These are phyloP conservation scores for Tor tambroides DNA, from an alignment of 2,113 vertebrate species.

Conservation along the genomic window DNA sequence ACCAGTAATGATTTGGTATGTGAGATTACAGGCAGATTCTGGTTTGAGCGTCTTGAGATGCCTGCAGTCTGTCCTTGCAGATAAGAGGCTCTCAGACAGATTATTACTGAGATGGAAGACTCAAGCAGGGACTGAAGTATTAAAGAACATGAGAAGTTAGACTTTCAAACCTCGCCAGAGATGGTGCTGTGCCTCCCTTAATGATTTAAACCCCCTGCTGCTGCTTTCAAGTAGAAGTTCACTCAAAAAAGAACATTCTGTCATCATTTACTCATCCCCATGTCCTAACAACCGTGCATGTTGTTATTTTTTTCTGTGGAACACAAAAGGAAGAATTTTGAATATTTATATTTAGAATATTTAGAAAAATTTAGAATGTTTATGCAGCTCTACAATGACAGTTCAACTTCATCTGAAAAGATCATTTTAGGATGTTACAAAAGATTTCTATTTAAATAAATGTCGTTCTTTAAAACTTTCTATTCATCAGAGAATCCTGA, in stretches of 20 bases:
- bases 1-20: background rate
- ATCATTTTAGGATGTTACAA: background rate
- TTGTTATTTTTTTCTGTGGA: background rate
- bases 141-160: slow-evolving; percentile 18
- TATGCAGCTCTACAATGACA: background rate
- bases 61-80: slow-evolving; percentile 33
- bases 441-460: background rate
- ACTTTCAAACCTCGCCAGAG: background rate
- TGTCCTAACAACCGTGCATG: background rate
- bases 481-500: background rate
- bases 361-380: background rate
- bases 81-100: slow-evolving; percentile 28
- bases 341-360: background rate
- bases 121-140: slow-evolving; percentile 7
- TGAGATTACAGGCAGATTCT: slow-evolving; percentile 15
- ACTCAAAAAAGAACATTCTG: background rate
- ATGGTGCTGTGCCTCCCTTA: background rate
- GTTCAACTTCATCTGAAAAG: no score
- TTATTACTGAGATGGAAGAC: slow-evolving; percentile 22
- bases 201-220: background rate
- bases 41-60: background rate
- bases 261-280: background rate
- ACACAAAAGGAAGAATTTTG: background rate
- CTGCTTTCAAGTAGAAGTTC: background rate
- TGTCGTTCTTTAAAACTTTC: background rate